Evolutionary conservation across 30 jellyfish, hydroid and myxozoan genomes (phyloP), one percentile per base, ranked within the genome.

Genomic region (Pelagia noctiluca): DNA sequence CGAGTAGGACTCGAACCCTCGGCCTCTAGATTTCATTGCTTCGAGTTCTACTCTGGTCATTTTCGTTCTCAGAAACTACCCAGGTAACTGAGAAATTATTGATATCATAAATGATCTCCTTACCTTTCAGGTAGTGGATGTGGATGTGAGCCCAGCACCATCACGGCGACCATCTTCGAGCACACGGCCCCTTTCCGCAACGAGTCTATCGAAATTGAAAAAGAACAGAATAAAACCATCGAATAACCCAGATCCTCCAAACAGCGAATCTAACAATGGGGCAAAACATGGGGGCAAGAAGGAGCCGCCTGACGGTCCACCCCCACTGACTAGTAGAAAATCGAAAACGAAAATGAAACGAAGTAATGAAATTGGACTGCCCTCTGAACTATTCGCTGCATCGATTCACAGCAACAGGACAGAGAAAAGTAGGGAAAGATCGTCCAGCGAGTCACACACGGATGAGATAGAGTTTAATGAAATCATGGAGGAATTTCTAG

Each of bases 371-470:
- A 78, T 78, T 4, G 95, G 95, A 2, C 68, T 84, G 57, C 95
- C 95, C 35, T 84, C 95, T 29, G 95, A 84, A 38, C 32, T 84
- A 16, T 84, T 84, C 36, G 95, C 92, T 2, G 72, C 86, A 10
- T 29, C 80, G 78, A 10, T 82, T 10, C 74, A 57, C 33, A 71
- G 63, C 50, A 36, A 61, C n/a, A n/a, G n/a, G n/a, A n/a, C n/a
- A n/a, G n/a, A n/a, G n/a, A n/a, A n/a, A n/a, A n/a, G n/a, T n/a
- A 33, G 69, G 28, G 92, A 82, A 82, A 67, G 92, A 69, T 60
- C 92, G 22, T 82, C 92, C 12, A 82, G 92, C 18, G 92, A 82
- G 22, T 82, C 92, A 62, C 92, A 82, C 24, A 82, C 92, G 50
- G 92, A 82, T 36, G 92, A 82, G 63, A 53, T 82, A 23, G 92